Base-by-base conservation (phyloP, 2,797 vertebrate genomes). In the Leuciscus waleckii region DNA sequence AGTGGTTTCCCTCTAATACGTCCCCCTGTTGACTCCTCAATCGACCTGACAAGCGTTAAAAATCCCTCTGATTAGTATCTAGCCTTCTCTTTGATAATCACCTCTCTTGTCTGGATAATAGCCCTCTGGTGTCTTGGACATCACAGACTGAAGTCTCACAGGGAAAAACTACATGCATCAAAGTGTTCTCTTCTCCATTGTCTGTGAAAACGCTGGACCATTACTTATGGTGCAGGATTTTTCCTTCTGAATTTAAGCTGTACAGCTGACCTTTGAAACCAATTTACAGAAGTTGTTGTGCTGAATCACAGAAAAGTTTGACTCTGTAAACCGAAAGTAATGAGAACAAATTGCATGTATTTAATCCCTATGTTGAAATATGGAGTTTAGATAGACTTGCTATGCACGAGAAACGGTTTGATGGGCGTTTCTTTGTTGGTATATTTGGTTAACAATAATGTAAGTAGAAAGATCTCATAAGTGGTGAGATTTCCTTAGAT, bases 1-100 rank as follows among this genome's bases (percentile, higher is more conserved):
- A 37, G 29, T 26, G n/a, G 41, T 49, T 74, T 49, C 46, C 70
- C 2, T 35, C 49, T 39, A 79, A 10, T 8, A 4, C 1, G 9
- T 58, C 54, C 69, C 2, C 26, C 39, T 46, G 19, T 73, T 35
- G 11, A 43, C 26, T 41, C 19, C 11, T 56, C 6, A 89, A 83
- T 74, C 26, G 79, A 29, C 79, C 56, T 82, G 87, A 85, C 88
- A 85, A 82, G 88, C 80, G 43, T 88, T 70, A 84, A 82, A 85
- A 87, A 89, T 87, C 78, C 32, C 80, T 71, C 46, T 51, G 82
- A 88, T 89, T 89, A 89, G 58, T 79, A 13, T 76, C 37, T 37
- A n/a, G 17, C 26, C 69, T 32, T 71, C 39, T 74, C 70, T 88
- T 87, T 79, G 41, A 69, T 76, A 74, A 26, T 43, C 65, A 73